These are phyloP conservation scores for Drosophila murphyi DNA, from an alignment of 1,140 invertebrate species.

Conservation along the genomic window DNA sequence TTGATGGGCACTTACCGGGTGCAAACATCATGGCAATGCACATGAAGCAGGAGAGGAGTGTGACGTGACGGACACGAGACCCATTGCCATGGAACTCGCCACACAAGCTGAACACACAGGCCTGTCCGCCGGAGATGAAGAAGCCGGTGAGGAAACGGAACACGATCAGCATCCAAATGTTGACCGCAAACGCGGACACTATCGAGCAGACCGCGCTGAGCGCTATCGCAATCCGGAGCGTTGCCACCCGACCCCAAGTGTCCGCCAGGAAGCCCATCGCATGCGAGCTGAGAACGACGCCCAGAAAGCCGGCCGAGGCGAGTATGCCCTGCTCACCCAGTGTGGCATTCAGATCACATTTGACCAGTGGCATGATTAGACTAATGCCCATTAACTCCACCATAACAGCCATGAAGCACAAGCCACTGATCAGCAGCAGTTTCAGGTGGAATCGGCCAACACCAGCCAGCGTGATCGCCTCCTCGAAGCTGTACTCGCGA, in stretches of 20 bases:
- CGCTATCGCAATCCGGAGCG: conserved; percentile 89
- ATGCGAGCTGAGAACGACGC: conserved; percentile 87
- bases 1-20: conserved; percentile 85
- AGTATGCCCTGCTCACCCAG: conserved; percentile 88
- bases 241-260: conserved; percentile 88
- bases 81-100: conserved; percentile 88
- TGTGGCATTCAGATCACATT: conserved; percentile 87
- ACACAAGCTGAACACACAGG: conserved; percentile 88
- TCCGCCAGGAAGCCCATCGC: conserved; percentile 93
- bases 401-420: conserved; percentile 80
- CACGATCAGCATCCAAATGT: conserved; percentile 88
- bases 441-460: conserved; percentile 72
- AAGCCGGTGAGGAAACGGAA: conserved; percentile 90
- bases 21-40: conserved; percentile 88
- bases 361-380: conserved; percentile 73
- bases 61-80: conserved; percentile 83
- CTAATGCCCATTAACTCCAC: conserved; percentile 77
- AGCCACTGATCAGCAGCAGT: conserved; percentile 69
- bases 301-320: conserved; percentile 88
- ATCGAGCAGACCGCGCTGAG: conserved; percentile 88
- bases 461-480: conserved; percentile 67
- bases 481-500: conserved; percentile 86
- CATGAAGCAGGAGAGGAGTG: conserved; percentile 88
- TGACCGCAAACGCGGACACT: conserved; percentile 89
- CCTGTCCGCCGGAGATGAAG: conserved; percentile 88